Conservation (phyloP, 2,888 invertebrate genomes). For the Megastigmus dorsalis region DNA sequence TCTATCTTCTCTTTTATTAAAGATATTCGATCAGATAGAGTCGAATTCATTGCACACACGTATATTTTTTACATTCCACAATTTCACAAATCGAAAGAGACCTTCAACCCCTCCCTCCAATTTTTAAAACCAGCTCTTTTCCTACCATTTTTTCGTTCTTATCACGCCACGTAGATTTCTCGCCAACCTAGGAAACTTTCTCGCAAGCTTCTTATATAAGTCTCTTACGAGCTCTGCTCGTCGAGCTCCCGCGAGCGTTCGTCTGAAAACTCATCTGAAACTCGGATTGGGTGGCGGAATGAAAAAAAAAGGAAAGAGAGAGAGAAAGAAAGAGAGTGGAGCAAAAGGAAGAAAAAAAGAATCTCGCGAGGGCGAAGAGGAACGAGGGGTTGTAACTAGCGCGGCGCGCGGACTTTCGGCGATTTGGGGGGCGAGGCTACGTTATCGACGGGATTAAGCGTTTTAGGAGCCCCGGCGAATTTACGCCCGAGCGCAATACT, state of each 20-base stretch:
- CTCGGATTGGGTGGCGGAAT: conserved; percentile 66
- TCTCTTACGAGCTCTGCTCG: too few relatives aligned
- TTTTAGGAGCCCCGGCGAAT: conserved; percentile 18
- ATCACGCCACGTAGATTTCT: conserved; percentile 56
- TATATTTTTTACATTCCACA: too few relatives aligned
- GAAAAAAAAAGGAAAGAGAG: conserved; percentile 48
- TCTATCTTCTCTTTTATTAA: too few relatives aligned
- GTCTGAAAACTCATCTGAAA: conserved; percentile 70
- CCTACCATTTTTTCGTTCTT: background rate
- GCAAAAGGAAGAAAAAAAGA: background rate
- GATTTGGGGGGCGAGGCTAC: conserved; percentile 28
- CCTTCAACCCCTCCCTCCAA: background rate
- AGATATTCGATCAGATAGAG: too few relatives aligned
- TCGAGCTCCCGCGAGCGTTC: conserved; percentile 62
- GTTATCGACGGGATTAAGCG: conserved; percentile 57
- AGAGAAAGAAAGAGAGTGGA: conserved; percentile 9
- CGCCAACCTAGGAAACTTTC: conserved; percentile 65
- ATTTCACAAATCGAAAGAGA: too few relatives aligned
- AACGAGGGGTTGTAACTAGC: conserved; percentile 11
- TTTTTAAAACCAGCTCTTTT: too few relatives aligned
- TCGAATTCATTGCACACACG: too few relatives aligned
- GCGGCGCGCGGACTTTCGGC: conserved; percentile 15
- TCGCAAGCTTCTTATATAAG: conserved; percentile 64
- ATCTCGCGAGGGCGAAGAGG: background rate
- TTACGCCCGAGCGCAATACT: background rate